phyloP scores from a whole-genome alignment of 2,797 vertebrate species.

The Scomberomorus guttatus region DNA sequence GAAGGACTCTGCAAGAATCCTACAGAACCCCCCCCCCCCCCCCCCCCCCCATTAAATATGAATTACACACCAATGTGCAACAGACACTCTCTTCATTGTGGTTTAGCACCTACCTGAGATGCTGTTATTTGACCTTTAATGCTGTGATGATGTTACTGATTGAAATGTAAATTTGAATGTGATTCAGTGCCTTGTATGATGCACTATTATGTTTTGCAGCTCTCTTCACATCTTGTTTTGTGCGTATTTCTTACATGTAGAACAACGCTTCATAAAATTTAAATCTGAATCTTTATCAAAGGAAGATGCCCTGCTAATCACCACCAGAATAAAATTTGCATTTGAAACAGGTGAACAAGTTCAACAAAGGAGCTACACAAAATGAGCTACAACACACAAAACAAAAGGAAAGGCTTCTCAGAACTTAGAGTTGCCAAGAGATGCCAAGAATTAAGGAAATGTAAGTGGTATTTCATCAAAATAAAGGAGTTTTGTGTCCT shows the following conservation, averaged over 20 bases:
- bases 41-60: not conserved
- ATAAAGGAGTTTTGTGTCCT: not conserved
- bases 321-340: constrained; percentile 39
- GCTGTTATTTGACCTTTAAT: constrained; percentile 29
- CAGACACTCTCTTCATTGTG: not conserved
- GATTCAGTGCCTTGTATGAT: not conserved
- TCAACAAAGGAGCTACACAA: constrained; percentile 19
- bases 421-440: not conserved
- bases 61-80: not conserved
- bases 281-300: constrained; percentile 16
- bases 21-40: not conserved
- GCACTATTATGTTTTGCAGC: not conserved
- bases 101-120: not conserved
- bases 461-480: constrained; percentile 24
- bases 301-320: constrained; percentile 37
- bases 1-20: not conserved
- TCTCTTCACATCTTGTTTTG: not conserved
- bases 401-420: not conserved
- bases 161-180: constrained; percentile 34
- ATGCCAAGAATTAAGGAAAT: not conserved
- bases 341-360: constrained; percentile 42
- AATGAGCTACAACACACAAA: not conserved
- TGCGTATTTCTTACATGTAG: not conserved
- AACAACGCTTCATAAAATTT: not conserved
- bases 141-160: constrained; percentile 13